These are phyloP conservation scores for Tenodera sinensis DNA, from an alignment of 2,888 invertebrate genomes.

Conservation along the genomic window DNA sequence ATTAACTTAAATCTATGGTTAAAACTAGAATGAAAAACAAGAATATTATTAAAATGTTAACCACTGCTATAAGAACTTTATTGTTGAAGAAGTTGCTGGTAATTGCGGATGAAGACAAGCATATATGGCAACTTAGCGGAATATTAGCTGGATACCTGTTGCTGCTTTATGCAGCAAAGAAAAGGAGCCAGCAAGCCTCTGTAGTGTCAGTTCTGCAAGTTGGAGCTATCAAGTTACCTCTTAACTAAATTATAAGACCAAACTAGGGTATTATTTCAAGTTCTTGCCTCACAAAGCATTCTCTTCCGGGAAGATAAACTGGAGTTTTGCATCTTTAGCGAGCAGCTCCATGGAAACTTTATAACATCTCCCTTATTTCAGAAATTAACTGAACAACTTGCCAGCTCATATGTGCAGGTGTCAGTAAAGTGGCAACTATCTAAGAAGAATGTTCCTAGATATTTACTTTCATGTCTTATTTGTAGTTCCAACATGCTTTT, in stretches of 20 bases:
- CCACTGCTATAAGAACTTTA: no score
- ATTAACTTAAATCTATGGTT: no score
- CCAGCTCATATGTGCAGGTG: neutral
- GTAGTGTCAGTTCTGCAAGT: neutral
- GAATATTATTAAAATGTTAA: no score
- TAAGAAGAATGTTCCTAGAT: neutral
- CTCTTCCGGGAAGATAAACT: neutral
- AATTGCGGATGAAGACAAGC: no score
- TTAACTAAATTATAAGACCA: neutral
- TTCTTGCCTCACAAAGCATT: neutral
- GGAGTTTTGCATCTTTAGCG: neutral
- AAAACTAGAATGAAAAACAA: no score
- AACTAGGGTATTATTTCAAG: neutral
- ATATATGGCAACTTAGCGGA: neutral
- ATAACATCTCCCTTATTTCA: neutral
- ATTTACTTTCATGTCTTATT: no score
- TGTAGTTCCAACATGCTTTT: no score
- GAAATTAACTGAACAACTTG: neutral
- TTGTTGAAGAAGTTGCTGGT: no score
- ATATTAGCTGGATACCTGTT: neutral
- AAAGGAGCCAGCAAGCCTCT: neutral
- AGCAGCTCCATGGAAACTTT: neutral
- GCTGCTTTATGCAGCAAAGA: neutral
- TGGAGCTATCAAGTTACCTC: neutral
- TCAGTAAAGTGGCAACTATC: neutral